A percentile compares a stretch with the other conserved stretches of the same genome.
phyloP scores from a whole-genome alignment of 2,797 vertebrate genomes.

The Miopithecus talapoin region DNA sequence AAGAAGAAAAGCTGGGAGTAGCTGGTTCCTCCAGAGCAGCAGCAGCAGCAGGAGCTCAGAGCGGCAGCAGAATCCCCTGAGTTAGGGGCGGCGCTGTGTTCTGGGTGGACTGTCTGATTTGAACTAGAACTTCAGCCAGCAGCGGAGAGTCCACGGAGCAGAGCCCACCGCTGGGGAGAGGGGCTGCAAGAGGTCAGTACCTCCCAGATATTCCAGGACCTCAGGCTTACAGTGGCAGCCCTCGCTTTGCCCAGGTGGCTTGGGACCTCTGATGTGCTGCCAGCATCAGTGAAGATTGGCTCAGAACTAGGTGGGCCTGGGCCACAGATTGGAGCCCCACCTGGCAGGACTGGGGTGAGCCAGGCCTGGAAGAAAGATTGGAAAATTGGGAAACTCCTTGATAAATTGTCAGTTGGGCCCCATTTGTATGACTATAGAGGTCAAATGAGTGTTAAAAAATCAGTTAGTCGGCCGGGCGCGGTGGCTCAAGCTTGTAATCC shows the following conservation, averaged over 20 bases:
- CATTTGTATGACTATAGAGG: not conserved
- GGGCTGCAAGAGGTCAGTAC: not conserved
- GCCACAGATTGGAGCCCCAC: not conserved
- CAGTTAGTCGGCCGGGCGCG: too few relatives aligned
- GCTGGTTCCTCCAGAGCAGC: not conserved
- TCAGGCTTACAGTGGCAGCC: not conserved
- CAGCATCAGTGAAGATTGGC: not conserved
- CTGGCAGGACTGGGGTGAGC: not conserved
- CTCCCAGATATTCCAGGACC: not conserved
- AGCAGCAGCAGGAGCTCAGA: not conserved
- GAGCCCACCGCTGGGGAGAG: not conserved
- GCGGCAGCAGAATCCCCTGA: not conserved
- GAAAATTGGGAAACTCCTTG: not conserved
- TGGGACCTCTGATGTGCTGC: not conserved
- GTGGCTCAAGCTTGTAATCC: too few relatives aligned
- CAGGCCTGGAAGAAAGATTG: not conserved
- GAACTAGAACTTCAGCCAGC: not conserved
- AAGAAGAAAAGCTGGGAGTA: not conserved
- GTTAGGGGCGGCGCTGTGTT: too few relatives aligned
- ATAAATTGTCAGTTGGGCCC: not conserved
- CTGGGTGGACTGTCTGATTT: not conserved
- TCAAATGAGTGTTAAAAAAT: not conserved
- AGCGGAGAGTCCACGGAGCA: not conserved
- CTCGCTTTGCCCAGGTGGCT: not conserved
- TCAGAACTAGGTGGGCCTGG: not conserved